Base-by-base conservation (phyloP, 2,113 vertebrate species). In the Pelvicachromis taeniatus region DNA sequence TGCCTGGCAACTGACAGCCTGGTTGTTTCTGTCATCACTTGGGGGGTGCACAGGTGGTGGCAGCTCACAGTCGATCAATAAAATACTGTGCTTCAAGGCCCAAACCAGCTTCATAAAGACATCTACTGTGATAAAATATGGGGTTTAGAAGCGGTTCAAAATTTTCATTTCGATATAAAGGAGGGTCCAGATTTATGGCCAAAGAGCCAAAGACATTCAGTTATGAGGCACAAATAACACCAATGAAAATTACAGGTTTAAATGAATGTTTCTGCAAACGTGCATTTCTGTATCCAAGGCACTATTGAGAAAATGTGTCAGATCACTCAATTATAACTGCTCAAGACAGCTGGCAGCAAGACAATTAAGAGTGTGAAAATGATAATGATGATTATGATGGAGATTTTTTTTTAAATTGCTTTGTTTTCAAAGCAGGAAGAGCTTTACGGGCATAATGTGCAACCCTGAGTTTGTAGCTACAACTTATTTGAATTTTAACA, bases 321-420 rank as follows among this genome's bases (percentile, higher is more conserved):
- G 90, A 96, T 96, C 91, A 94, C 94, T 96, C 94, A 95, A 95
- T 96, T 95, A 94, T 91, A 93, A 84, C 90, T 92, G 91, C 91
- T 93, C 78, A 40, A 95, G 94, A 96, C 95, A 96, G 95, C 96
- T 96, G 95, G 96, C 96, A 95, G 94, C 86, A 40, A 92, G 93
- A 96, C 94, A 93, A 95, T 96, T 96, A 96, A 91, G 92, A 92
- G 89, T 91, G 94, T 85, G 94, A 95, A 92, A 94, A 95, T 94
- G 88, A 94, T 96, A 95, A 96, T 96, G 95, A 95, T 95, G 92
- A 95, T 96, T 94, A 95, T 95, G 94, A 95, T 94, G 92, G 95
- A 94, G 93, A 89, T 85, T 94, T 91, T 85, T 85, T 82, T 87
- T 88, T 52, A 94, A 95, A 95, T 94, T 92, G 88, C 87, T 95